These are phyloP conservation scores for Amphilophus citrinellus DNA, from an alignment of 2,113 vertebrate species.

Conservation along the genomic window DNA sequence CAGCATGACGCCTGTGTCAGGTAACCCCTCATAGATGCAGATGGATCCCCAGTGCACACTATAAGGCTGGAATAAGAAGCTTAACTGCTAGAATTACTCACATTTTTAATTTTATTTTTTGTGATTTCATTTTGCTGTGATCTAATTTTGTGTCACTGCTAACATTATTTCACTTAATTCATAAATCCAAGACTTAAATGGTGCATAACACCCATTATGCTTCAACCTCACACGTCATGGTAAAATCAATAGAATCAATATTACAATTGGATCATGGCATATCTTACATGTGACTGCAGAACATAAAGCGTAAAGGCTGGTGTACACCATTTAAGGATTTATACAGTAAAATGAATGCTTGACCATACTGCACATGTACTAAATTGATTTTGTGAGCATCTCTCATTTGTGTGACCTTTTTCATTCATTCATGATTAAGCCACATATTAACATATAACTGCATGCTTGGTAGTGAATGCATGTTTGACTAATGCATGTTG, in stretches of 20 bases:
- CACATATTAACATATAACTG: constrained; percentile 27
- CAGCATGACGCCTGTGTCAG: constrained; percentile 97
- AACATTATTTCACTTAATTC: constrained; percentile 8
- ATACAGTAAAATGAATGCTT: constrained; percentile 6
- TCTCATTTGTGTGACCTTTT: constrained; percentile 18
- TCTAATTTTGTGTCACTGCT: constrained; percentile 9
- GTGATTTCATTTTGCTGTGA: background rate
- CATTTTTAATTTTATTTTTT: constrained; percentile 24
- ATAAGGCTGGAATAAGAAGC: constrained; percentile 77
- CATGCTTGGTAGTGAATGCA: constrained; percentile 74
- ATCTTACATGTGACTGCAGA: constrained; percentile 2
- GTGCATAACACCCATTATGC: constrained; percentile 5
- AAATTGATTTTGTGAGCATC: background rate
- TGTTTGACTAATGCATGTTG: constrained; percentile 92
- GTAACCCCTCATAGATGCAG: constrained; percentile 87
- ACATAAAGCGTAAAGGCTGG: background rate
- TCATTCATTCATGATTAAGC: constrained; percentile 8
- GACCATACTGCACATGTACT: constrained; percentile 36
- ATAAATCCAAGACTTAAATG: constrained; percentile 28
- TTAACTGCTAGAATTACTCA: constrained; percentile 70
- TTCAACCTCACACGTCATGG: background rate
- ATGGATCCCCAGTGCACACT: constrained; percentile 62
- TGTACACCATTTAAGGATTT: constrained; percentile 28
- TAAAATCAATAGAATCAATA: background rate
- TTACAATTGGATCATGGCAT: background rate